phyloP scores from a whole-genome alignment of 2,888 invertebrate species.

The Scaptomyza caliginosa region DNA sequence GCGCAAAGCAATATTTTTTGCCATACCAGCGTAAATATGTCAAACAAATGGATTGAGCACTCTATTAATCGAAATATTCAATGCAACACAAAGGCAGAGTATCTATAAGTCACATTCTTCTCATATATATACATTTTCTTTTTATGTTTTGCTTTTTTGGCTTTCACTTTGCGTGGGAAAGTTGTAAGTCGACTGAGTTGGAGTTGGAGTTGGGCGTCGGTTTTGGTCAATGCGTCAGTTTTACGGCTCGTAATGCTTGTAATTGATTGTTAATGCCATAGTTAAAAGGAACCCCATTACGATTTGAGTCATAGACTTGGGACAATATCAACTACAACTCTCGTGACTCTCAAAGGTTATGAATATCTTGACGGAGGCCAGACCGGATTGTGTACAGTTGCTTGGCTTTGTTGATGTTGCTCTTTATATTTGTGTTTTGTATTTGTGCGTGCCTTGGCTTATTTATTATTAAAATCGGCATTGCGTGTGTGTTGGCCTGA shows the following conservation, averaged over 20 bases:
- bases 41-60: neutral
- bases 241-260: constrained; percentile 70
- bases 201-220: constrained; percentile 2
- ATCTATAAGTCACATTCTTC: neutral
- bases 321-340: neutral
- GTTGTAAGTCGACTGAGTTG: neutral
- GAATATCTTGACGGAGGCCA: constrained; percentile 15
- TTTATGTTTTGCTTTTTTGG: neutral
- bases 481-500: constrained; percentile 47
- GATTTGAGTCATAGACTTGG: constrained; percentile 1
- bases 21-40: neutral
- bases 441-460: constrained; percentile 56
- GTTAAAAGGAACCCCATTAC: constrained; percentile 53
- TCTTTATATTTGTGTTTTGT: constrained; percentile 17
- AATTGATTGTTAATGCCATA: constrained; percentile 69
- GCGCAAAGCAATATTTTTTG: neutral
- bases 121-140: neutral
- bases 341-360: constrained; percentile 24
- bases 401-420: constrained; percentile 1
- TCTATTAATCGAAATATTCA: neutral
- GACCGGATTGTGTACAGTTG: constrained; percentile 5
- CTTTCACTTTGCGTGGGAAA: neutral
- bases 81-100: neutral
- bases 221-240: constrained; percentile 65
- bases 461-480: constrained; percentile 55